These are phyloP conservation scores for Entosphenus tridentatus DNA, from an alignment of 2,113 vertebrate species.

Conservation along the genomic window DNA sequence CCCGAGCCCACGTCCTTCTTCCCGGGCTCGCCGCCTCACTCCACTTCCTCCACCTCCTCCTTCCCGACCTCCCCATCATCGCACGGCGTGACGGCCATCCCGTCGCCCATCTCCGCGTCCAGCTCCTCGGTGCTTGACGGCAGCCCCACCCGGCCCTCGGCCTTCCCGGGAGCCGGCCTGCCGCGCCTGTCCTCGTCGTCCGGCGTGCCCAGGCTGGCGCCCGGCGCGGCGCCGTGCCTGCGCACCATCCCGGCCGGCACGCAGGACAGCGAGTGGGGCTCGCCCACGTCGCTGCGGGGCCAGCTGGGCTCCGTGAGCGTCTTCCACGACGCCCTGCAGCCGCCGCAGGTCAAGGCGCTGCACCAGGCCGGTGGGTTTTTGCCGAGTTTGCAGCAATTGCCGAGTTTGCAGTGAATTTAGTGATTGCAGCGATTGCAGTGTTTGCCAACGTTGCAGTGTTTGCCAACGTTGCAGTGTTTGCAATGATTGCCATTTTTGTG, in stretches of 20 bases:
- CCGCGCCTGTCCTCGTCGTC: background rate
- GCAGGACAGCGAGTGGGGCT: slow-evolving; percentile 85
- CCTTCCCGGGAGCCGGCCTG: slow-evolving; percentile 1
- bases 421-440: too few relatives aligned
- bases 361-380: slow-evolving; percentile 28
- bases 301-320: slow-evolving; percentile 65
- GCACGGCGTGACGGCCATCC: too few relatives aligned
- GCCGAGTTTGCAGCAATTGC: too few relatives aligned
- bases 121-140: too few relatives aligned
- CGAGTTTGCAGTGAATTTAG: too few relatives aligned
- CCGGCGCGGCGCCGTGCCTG: slow-evolving; percentile 12
- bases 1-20: slow-evolving; percentile 19
- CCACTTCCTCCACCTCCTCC: slow-evolving; percentile 19
- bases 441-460: too few relatives aligned
- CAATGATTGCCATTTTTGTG: too few relatives aligned
- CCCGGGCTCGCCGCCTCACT: slow-evolving; percentile 19
- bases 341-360: slow-evolving; percentile 26
- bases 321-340: slow-evolving; percentile 65
- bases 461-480: too few relatives aligned
- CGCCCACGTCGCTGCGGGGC: slow-evolving; percentile 68
- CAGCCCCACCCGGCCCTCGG: background rate
- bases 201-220: background rate
- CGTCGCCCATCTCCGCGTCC: too few relatives aligned
- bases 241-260: slow-evolving; percentile 46
- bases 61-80: too few relatives aligned